These are phyloP conservation scores for Gavia stellata DNA, from an alignment of 2,113 vertebrate genomes.

Conservation along the genomic window DNA sequence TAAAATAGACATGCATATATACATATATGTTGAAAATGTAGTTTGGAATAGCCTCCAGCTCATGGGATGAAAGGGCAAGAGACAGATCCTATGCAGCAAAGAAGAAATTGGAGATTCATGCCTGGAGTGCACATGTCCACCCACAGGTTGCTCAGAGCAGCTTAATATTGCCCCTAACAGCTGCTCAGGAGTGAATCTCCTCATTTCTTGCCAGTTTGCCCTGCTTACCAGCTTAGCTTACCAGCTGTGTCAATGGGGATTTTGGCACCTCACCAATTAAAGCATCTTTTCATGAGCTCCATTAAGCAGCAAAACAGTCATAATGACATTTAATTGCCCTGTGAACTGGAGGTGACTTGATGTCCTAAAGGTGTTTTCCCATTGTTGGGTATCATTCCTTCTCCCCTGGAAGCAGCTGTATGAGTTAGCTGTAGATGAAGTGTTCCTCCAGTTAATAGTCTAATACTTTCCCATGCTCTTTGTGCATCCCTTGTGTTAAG, in stretches of 20 bases:
- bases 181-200: neutral
- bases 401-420: neutral
- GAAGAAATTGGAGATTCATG: neutral
- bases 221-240: neutral
- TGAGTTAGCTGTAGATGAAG: neutral
- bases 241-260: neutral
- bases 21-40: neutral
- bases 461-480: neutral
- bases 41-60: neutral
- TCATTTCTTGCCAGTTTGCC: neutral
- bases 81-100: neutral
- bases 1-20: neutral
- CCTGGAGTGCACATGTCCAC: neutral
- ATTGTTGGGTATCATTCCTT: neutral
- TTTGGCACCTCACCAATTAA: neutral
- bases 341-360: neutral
- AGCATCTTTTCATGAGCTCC: neutral
- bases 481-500: neutral
- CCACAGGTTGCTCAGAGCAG: neutral
- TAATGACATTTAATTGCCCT: neutral
- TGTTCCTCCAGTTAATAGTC: neutral
- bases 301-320: neutral
- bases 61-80: neutral
- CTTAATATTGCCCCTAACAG: neutral
- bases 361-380: neutral